phyloP scores from a whole-genome alignment of 2,888 invertebrate genomes.

The Notodonta dromedarius region DNA sequence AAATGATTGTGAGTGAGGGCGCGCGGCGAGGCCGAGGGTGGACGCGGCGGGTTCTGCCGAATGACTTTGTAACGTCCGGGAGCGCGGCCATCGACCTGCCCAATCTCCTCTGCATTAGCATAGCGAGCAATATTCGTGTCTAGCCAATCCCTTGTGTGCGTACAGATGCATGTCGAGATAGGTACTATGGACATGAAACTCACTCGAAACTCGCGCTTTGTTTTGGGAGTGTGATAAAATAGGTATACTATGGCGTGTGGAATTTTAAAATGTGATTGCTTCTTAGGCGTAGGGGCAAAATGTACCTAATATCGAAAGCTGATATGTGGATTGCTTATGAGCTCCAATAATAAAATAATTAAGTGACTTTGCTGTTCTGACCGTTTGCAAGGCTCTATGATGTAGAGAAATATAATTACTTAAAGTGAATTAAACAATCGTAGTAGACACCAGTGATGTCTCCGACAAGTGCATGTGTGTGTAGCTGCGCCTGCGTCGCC shows the following conservation, averaged over 20 bases:
- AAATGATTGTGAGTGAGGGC: conserved; percentile 59
- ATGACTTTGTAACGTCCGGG: conserved; percentile 81
- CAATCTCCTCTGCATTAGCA: conserved; percentile 85
- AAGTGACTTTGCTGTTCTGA: no score
- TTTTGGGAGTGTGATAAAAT: not conserved
- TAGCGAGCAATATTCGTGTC: conserved; percentile 82
- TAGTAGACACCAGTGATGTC: conserved; percentile 37
- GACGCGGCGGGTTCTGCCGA: conserved; percentile 76
- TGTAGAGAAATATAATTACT: no score
- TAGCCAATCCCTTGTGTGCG: conserved; percentile 63
- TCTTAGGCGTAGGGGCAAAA: no score
- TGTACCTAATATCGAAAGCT: no score
- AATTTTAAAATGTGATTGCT: no score
- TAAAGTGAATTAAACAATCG: conserved; percentile 5
- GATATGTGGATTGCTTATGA: no score
- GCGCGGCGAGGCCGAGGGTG: conserved; percentile 70
- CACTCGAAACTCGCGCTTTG: conserved; percentile 18
- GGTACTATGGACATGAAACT: conserved; percentile 26
- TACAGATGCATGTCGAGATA: conserved; percentile 38
- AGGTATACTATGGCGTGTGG: not conserved
- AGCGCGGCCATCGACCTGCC: conserved; percentile 84
- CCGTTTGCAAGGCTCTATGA: no score
- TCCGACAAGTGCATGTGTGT: conserved; percentile 39
- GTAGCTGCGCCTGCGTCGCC: conserved; percentile 47
- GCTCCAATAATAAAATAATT: no score